A percentile compares a stretch with the other conserved stretches of the same genome.
phyloP scores from a whole-genome alignment of 2,888 invertebrate genomes.

The Anoncus sp. region DNA sequence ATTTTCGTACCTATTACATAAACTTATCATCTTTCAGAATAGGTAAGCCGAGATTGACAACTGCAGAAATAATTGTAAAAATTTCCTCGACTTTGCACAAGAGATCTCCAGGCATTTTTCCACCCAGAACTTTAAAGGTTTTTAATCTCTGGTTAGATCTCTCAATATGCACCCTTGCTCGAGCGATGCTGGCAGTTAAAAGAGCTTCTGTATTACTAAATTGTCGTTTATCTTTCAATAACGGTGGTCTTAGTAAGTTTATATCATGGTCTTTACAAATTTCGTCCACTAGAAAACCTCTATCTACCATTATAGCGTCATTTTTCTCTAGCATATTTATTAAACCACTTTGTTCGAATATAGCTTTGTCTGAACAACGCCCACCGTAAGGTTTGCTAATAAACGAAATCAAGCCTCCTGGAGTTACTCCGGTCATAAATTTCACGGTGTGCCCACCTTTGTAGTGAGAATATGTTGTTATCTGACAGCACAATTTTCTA shows the following conservation, averaged over 20 bases:
- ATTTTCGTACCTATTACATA: no score
- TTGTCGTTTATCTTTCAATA: conserved; percentile 28
- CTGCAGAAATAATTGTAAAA: conserved; percentile 57
- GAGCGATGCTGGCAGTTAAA: neutral
- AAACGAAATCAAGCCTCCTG: conserved; percentile 45
- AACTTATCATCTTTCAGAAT: no score
- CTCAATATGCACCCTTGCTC: conserved; percentile 61
- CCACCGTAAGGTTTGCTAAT: conserved; percentile 59
- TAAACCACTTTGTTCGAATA: conserved; percentile 33
- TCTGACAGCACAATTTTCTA: conserved; percentile 10
- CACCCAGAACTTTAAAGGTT: conserved; percentile 49
- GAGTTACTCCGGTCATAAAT: conserved; percentile 35
- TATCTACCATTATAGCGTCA: conserved; percentile 69
- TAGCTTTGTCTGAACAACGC: conserved; percentile 48
- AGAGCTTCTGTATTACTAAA: conserved; percentile 35
- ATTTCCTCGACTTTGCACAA: conserved; percentile 50
- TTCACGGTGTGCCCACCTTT: conserved; percentile 56
- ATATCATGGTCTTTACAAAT: conserved; percentile 45
- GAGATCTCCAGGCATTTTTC: conserved; percentile 45
- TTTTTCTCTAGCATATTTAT: conserved; percentile 11
- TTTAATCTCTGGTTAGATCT: conserved; percentile 56
- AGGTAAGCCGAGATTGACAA: conserved; percentile 53
- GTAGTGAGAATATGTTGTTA: conserved; percentile 52
- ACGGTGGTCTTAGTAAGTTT: conserved; percentile 26
- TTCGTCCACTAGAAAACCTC: conserved; percentile 67